Percentiles rank a stretch among this genome's conserved stretches.
phyloP scores from a whole-genome alignment of 2,113 vertebrate species.

The Siniperca knerii region DNA sequence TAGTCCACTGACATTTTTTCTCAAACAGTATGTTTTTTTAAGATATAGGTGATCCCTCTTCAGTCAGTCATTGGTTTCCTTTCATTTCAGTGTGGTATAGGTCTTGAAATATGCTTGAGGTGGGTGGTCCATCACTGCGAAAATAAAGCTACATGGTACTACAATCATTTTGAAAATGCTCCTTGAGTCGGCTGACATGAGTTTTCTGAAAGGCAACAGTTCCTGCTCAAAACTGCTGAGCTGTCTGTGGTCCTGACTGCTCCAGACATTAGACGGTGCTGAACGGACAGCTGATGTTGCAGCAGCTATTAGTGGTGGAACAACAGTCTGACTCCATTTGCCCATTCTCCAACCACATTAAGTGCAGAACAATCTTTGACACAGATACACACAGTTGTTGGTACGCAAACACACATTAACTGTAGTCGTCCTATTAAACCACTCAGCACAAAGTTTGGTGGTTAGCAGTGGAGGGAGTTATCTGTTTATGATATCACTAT shows the following conservation, averaged over 20 bases:
- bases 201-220: neutral
- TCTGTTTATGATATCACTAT: constrained; percentile 7
- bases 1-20: neutral
- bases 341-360: constrained; percentile 33
- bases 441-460: constrained; percentile 20
- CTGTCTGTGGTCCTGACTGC: constrained; percentile 62
- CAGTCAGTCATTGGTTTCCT: constrained; percentile 7
- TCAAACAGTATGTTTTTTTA: neutral
- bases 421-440: constrained; percentile 6
- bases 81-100: neutral
- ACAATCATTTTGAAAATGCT: neutral
- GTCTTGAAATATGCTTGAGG: constrained; percentile 5
- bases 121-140: constrained; percentile 18
- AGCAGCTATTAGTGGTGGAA: constrained; percentile 42
- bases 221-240: constrained; percentile 1
- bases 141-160: neutral
- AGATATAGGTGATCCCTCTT: neutral
- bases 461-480: neutral
- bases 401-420: neutral
- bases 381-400: neutral
- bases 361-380: constrained; percentile 16
- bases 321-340: constrained; percentile 32
- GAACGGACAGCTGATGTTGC: constrained; percentile 36
- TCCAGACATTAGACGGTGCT: constrained; percentile 19
- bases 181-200: neutral